Evolutionary conservation across 2,797 vertebrate species (phyloP).

Genomic region (Pachyuromys duprasi): DNA sequence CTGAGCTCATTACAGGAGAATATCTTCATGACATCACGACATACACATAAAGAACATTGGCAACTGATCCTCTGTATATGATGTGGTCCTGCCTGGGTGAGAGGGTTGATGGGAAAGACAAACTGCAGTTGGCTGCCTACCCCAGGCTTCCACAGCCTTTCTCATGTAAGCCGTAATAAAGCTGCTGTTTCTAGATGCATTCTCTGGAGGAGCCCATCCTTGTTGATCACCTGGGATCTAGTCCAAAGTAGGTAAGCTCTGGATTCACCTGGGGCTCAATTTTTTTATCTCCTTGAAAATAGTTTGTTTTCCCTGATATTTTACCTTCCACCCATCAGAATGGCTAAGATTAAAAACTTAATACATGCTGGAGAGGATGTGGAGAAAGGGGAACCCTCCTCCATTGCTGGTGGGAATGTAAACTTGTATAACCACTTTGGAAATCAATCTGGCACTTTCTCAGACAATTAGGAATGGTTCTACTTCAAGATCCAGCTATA

Average conservation of each 20-base stretch:
- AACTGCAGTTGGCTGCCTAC: background rate
- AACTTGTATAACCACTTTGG: no score
- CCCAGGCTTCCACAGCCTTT: background rate
- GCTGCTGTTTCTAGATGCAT: background rate
- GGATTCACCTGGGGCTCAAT: background rate
- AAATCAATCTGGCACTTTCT: no score
- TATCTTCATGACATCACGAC: no score
- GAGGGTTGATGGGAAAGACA: background rate
- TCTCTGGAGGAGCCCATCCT: background rate
- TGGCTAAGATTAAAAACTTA: no score
- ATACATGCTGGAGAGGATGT: no score
- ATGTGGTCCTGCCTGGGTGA: background rate
- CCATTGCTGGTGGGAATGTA: no score
- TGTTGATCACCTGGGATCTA: slow-evolving; percentile 1
- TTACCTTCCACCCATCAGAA: no score
- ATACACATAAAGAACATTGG: background rate
- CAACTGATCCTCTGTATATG: background rate
- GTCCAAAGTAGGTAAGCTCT: background rate
- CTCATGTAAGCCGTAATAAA: background rate
- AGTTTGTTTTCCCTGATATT: background rate
- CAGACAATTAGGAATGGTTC: no score
- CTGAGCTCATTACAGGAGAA: background rate
- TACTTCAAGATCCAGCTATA: no score
- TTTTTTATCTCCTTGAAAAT: background rate
- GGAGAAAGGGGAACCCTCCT: no score